phyloP scores from a whole-genome alignment of 2,113 vertebrate species.

The Oxyura jamaicensis region DNA sequence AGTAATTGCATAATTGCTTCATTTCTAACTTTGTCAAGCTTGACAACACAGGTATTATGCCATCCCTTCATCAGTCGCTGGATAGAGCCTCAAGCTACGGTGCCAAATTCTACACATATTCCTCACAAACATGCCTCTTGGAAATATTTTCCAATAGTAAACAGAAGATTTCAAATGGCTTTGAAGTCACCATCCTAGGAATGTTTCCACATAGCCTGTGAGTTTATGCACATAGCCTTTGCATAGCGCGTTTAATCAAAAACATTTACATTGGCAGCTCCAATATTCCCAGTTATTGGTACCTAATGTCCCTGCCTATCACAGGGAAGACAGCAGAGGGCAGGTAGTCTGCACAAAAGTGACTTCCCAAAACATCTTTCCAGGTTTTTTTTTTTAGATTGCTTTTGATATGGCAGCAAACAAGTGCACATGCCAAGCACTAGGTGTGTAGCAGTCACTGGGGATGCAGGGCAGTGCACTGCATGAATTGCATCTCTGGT shows the following conservation, averaged over 20 bases:
- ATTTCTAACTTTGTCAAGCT: neutral
- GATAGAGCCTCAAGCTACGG: neutral
- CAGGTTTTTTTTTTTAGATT: neutral
- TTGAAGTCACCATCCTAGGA: neutral
- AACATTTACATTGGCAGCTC: neutral
- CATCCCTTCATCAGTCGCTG: neutral
- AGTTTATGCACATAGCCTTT: neutral
- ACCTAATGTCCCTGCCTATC: neutral
- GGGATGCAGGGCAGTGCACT: neutral
- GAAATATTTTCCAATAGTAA: neutral
- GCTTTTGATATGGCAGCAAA: neutral
- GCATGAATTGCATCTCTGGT: neutral
- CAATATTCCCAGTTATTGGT: neutral
- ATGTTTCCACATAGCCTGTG: neutral
- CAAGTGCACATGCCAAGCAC: neutral
- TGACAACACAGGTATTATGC: conserved; percentile 10
- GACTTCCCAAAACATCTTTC: neutral
- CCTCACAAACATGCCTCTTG: neutral
- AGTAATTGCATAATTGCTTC: neutral
- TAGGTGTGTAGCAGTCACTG: neutral
- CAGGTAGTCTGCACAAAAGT: neutral
- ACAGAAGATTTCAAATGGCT: neutral
- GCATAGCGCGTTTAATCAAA: neutral
- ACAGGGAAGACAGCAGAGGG: neutral
- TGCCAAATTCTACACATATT: conserved; percentile 30